These are phyloP conservation scores for Tetragonisca angustula DNA, from an alignment of 2,888 invertebrate genomes.

Conservation along the genomic window DNA sequence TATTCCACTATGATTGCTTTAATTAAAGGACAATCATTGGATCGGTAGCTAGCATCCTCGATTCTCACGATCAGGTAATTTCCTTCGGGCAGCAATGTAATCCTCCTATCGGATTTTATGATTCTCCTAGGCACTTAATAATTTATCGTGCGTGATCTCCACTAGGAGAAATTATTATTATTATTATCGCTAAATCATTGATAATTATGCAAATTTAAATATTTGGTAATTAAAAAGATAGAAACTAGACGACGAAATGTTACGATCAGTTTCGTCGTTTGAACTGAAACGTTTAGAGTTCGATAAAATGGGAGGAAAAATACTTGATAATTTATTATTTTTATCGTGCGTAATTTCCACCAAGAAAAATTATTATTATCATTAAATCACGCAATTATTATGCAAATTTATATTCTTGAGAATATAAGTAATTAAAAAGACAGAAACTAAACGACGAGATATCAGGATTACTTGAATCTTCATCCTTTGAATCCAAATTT, in stretches of 20 bases:
- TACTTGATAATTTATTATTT: slow-evolving; percentile 18
- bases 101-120: neutral
- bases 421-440: too few species aligned
- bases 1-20: neutral
- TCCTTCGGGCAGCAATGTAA: neutral
- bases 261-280: too few species aligned
- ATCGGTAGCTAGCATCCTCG: neutral
- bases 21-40: slow-evolving; percentile 26
- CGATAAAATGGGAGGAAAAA: too few species aligned
- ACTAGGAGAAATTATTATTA: neutral
- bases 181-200: neutral
- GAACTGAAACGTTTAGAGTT: too few species aligned
- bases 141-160: neutral
- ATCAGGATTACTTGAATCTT: too few species aligned
- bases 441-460: too few species aligned
- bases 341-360: neutral
- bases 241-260: too few species aligned
- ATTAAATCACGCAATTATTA: neutral
- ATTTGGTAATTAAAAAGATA: too few species aligned
- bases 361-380: neutral
- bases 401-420: neutral
- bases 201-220: slow-evolving; percentile 7
- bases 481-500: too few species aligned
- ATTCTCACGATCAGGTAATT: neutral
- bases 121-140: neutral